phyloP scores from a whole-genome alignment of 2,797 vertebrate genomes.

The Meda fulgida region DNA sequence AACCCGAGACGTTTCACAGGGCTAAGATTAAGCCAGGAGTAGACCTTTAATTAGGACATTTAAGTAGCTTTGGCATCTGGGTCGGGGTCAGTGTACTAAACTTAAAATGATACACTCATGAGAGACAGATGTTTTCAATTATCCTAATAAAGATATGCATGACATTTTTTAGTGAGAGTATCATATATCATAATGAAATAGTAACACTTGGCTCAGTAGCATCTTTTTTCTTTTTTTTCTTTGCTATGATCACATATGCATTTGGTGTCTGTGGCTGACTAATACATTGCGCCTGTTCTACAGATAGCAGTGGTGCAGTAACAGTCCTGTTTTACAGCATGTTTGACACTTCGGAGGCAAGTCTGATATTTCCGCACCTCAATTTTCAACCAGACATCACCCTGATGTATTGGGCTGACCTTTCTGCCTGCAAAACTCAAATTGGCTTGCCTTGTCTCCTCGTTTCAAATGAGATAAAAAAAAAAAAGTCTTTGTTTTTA shows the following conservation, averaged over 20 bases:
- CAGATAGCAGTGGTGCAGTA: not conserved
- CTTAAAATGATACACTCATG: not conserved
- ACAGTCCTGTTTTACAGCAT: conserved; percentile 25
- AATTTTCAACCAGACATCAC: conserved; percentile 37
- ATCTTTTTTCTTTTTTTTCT: conserved; percentile 10
- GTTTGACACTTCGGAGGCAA: conserved; percentile 29
- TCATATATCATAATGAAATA: not conserved
- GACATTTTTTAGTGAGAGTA: not conserved
- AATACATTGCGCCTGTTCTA: conserved; percentile 25
- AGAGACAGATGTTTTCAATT: not conserved
- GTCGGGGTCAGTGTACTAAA: not conserved
- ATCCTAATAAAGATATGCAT: not conserved
- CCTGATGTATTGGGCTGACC: conserved; percentile 57
- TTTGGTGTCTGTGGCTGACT: conserved; percentile 24
- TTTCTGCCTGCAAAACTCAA: conserved; percentile 55
- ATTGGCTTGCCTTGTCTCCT: conserved; percentile 37
- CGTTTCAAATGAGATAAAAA: conserved; percentile 48
- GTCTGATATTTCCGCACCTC: conserved; percentile 40
- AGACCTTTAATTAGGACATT: too few species aligned
- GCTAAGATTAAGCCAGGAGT: too few species aligned
- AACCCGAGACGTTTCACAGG: too few species aligned
- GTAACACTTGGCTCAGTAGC: conserved; percentile 4
- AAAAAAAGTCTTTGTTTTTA: conserved; percentile 54
- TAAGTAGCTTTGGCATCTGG: too few species aligned
- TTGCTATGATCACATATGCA: conserved; percentile 31